Base-by-base conservation (phyloP, 2,888 invertebrate genomes). In the Synanthedon vespiformis region DNA sequence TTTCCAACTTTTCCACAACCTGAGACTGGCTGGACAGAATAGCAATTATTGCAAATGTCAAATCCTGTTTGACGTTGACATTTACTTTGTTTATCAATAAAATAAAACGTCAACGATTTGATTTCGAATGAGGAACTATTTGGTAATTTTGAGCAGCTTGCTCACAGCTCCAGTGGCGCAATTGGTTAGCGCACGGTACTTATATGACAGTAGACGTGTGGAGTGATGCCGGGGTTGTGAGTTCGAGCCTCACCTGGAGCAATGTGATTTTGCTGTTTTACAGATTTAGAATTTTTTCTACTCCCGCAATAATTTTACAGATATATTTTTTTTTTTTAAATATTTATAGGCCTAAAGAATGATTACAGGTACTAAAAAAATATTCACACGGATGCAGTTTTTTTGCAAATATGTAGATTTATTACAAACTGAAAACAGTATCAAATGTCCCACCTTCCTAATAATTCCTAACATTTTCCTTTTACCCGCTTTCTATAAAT, bases 171-270 rank as follows among this genome's bases (percentile, higher is more conserved):
- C 95, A 95, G 97, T 97, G 97, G 97, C 97, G 96, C 97, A 97
- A 96, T 97, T 95, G 97, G 97, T 96, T 97, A 97, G 97, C 96
- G 97, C 97, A 96, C 96, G 96, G 97, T 97, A 97, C 97, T 97
- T 97, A 97, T 97, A 95, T 92, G 94, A 92, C 96, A 97, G 96
- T 96, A 90, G 91, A 90, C 91, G 93, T 84, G 82, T 94, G 95
- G 34, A 96, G 97, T 92, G 75, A 97, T 97, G 96, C 96, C 96
- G 96, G 95, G 96, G 96, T 96, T 96, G 96, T 94, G 96, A 96
- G 96, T 96, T 97, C 96, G 96, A 97, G 95, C 96, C 97, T 96
- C 96, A 96, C 95, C 95, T 95, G 95, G 96, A 94, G 95, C 95
- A 96, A 18, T 22, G 5, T 5, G 4, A 5, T 5, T 82, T 89